phyloP scores from a whole-genome alignment of 2,797 vertebrate species.

The Sarcophilus harrisii region DNA sequence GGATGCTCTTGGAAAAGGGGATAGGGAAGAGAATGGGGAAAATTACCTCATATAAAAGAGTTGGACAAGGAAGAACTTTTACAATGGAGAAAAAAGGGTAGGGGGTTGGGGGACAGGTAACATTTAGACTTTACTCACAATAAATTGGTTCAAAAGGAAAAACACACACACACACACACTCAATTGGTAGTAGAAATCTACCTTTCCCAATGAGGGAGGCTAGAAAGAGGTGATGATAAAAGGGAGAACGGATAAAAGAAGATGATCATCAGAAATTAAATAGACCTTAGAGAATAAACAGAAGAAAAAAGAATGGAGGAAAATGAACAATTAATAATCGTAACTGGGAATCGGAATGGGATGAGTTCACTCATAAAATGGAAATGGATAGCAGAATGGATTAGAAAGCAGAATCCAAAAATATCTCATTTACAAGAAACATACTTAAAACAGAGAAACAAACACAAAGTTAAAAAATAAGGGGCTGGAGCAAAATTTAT shows the following conservation, averaged over 20 bases:
- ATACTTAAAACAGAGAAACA: neutral
- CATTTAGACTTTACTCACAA: neutral
- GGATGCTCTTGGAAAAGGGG: neutral
- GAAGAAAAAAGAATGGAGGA: neutral
- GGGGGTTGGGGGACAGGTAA: neutral
- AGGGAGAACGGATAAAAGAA: neutral
- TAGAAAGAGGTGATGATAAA: neutral
- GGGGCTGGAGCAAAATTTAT: neutral
- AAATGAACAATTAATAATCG: neutral
- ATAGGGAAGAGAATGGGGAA: neutral
- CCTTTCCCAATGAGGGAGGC: neutral
- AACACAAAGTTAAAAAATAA: neutral
- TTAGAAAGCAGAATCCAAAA: neutral
- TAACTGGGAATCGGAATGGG: neutral
- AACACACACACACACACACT: neutral
- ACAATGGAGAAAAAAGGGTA: neutral
- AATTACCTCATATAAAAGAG: neutral
- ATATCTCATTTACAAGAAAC: neutral
- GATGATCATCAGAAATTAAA: neutral
- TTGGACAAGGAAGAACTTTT: neutral
- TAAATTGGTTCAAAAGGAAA: neutral
- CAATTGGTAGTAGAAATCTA: neutral
- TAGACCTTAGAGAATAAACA: neutral
- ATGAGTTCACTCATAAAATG: neutral
- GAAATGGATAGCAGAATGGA: neutral